These are phyloP conservation scores for Cecidostiba fungosa DNA, from an alignment of 2,888 invertebrate species.

Conservation along the genomic window DNA sequence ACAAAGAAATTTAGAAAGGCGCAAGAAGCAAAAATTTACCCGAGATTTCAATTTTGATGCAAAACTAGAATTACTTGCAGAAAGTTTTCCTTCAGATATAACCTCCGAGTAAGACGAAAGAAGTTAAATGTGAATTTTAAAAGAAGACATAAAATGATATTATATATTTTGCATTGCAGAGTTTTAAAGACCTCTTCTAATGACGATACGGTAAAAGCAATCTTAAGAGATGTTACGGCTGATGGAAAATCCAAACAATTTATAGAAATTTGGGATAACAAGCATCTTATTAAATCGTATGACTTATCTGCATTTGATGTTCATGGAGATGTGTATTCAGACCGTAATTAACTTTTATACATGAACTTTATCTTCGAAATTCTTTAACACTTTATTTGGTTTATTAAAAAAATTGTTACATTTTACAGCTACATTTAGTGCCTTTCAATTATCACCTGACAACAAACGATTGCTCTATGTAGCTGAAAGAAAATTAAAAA, in stretches of 20 bases:
- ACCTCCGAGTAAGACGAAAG: slow-evolving; percentile 83
- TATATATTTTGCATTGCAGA: slow-evolving; percentile 77
- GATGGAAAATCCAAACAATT: slow-evolving; percentile 84
- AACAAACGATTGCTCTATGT: slow-evolving; percentile 88
- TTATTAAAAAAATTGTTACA: not conserved
- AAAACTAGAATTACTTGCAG: slow-evolving; percentile 80
- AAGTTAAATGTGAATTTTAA: not conserved
- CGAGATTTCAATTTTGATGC: slow-evolving; percentile 81
- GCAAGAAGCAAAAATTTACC: slow-evolving; percentile 83
- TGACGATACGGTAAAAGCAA: slow-evolving; percentile 83
- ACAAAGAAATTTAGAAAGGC: slow-evolving; percentile 85
- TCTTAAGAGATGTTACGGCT: slow-evolving; percentile 83
- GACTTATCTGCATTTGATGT: slow-evolving; percentile 87
- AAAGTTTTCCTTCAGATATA: slow-evolving; percentile 83
- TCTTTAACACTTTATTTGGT: not conserved
- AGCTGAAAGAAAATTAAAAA: slow-evolving; percentile 90
- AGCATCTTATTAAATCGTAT: slow-evolving; percentile 83
- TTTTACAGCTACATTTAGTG: slow-evolving; percentile 84
- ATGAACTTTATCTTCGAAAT: not conserved
- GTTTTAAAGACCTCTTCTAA: slow-evolving; percentile 83
- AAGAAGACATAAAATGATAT: not conserved
- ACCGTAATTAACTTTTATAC: slow-evolving; percentile 82
- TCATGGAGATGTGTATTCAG: slow-evolving; percentile 91
- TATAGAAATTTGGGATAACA: slow-evolving; percentile 88
- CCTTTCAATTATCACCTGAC: slow-evolving; percentile 87